phyloP scores from a whole-genome alignment of 2,797 vertebrate genomes.

The Dendrocincla tyrannina region DNA sequence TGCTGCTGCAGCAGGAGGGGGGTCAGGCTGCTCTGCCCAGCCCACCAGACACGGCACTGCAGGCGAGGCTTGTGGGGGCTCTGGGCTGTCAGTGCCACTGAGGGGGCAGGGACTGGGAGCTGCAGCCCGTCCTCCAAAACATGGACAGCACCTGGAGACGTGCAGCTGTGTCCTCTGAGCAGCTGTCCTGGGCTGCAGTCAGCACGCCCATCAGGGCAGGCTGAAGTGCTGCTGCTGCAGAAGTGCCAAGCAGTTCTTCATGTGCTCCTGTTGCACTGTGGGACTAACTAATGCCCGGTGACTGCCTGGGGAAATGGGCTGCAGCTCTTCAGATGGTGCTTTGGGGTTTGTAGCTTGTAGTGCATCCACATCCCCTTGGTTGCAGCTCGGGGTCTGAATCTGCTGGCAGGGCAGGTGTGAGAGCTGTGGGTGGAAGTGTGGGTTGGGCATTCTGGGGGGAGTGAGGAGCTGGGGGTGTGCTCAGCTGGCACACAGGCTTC shows the following conservation, averaged over 20 bases:
- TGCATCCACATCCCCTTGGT: neutral
- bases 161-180: neutral
- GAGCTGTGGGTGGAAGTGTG: neutral
- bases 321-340: neutral
- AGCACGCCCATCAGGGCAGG: neutral
- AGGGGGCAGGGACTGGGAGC: neutral
- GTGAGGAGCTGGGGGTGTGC: neutral
- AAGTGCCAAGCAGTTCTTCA: neutral
- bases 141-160: neutral
- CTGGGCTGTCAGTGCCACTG: rapidly evolving
- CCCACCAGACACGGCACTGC: neutral
- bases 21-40: neutral
- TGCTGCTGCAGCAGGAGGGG: neutral
- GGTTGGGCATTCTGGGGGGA: neutral
- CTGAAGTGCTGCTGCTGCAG: neutral
- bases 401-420: neutral
- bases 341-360: neutral
- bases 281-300: neutral
- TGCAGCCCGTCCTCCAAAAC: neutral
- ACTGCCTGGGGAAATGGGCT: neutral
- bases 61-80: rapidly evolving
- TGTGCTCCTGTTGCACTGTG: neutral
- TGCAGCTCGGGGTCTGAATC: neutral
- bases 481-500: neutral
- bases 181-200: neutral